Percentiles rank a stretch among this genome's conserved stretches.
phyloP scores from a whole-genome alignment of 2,797 vertebrate genomes.

The Cyclopterus lumpus region DNA sequence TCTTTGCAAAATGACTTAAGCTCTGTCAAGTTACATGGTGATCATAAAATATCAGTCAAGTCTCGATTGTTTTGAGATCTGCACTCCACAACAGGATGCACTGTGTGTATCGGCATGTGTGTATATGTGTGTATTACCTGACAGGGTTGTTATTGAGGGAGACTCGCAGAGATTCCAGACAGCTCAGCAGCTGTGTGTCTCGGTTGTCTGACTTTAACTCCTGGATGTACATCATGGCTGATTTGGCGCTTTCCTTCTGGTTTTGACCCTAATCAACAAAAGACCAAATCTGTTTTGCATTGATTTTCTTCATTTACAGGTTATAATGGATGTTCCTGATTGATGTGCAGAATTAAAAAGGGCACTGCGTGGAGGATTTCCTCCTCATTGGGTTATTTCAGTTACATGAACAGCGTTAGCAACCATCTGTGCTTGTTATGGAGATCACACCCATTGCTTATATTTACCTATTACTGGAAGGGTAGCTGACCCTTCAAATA shows the following conservation, averaged over 20 bases:
- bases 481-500: background rate
- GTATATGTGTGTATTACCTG: constrained; percentile 80
- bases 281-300: constrained; percentile 19
- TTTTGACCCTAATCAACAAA: constrained; percentile 84
- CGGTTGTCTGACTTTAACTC: constrained; percentile 87
- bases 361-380: constrained; percentile 12
- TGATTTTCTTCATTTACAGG: constrained; percentile 3
- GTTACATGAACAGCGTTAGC: constrained; percentile 41
- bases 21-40: background rate
- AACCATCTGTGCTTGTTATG: constrained; percentile 46
- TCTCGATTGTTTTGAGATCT: background rate
- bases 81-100: background rate
- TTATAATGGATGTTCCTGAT: constrained; percentile 30
- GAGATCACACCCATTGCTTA: constrained; percentile 16
- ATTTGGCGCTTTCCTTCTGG: constrained; percentile 90
- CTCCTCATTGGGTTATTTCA: constrained; percentile 46
- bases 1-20: background rate
- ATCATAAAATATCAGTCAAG: background rate
- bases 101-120: constrained; percentile 6
- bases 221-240: constrained; percentile 91
- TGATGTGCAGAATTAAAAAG: constrained; percentile 36
- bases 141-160: constrained; percentile 96
- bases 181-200: constrained; percentile 85
- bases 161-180: constrained; percentile 91
- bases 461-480: background rate